phyloP scores from a whole-genome alignment of 2,113 vertebrate species.

The Ancistrus triradiatus region DNA sequence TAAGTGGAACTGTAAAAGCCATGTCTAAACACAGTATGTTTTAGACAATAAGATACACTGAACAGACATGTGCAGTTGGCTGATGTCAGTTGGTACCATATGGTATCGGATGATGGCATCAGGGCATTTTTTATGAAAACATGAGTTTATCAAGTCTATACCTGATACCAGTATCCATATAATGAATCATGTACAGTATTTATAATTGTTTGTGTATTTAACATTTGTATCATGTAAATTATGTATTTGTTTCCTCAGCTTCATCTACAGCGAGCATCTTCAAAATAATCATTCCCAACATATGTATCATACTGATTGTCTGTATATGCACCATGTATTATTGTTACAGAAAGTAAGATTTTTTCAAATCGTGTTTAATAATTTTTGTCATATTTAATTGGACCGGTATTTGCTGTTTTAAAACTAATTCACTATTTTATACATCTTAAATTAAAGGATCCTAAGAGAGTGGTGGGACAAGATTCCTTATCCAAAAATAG shows the following conservation, averaged over 20 bases:
- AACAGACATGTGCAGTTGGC: too few species aligned
- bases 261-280: rapidly evolving
- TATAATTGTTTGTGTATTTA: too few species aligned
- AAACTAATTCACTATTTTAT: background rate
- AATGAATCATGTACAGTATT: too few species aligned
- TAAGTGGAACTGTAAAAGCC: too few species aligned
- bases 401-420: background rate
- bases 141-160: too few species aligned
- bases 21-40: too few species aligned
- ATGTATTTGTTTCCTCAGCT: slow-evolving; percentile 46
- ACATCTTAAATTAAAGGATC: slow-evolving; percentile 47
- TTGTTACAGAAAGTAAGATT: slow-evolving; percentile 56
- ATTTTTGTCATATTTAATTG: background rate
- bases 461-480: slow-evolving; percentile 53
- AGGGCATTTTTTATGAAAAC: too few species aligned
- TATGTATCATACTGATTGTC: slow-evolving; percentile 48
- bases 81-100: too few species aligned
- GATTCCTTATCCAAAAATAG: slow-evolving; percentile 43
- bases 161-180: too few species aligned
- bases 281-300: slow-evolving; percentile 20
- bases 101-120: too few species aligned
- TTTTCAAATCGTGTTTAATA: background rate
- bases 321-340: slow-evolving; percentile 24
- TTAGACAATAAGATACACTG: too few species aligned
- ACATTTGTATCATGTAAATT: background rate